A percentile compares a stretch with the other conserved stretches of the same genome.
phyloP scores from a whole-genome alignment of 2,797 vertebrate species.

The Enteromius unitaeniatus region DNA sequence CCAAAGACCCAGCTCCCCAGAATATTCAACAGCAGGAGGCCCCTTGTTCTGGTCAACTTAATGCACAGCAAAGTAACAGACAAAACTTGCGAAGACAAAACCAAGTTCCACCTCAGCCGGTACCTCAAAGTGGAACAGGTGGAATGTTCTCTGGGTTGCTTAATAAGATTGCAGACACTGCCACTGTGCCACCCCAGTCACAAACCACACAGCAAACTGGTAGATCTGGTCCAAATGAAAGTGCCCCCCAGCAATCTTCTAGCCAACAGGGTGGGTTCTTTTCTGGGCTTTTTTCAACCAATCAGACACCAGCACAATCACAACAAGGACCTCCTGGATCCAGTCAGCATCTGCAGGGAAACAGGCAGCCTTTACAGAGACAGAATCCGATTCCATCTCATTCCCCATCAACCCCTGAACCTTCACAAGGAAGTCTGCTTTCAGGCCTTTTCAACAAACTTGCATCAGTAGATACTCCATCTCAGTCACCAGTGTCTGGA shows the following conservation, averaged over 20 bases:
- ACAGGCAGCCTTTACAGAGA: constrained; percentile 75
- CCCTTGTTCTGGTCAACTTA: constrained; percentile 52
- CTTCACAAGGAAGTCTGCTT: constrained; percentile 78
- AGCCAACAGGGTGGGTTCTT: constrained; percentile 77
- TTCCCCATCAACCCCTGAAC: constrained; percentile 67
- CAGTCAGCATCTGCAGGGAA: constrained; percentile 69
- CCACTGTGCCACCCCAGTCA: constrained; percentile 46
- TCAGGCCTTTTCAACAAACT: constrained; percentile 84
- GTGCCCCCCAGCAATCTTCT: constrained; percentile 64
- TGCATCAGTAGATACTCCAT: constrained; percentile 76
- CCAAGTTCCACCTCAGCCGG: constrained; percentile 67
- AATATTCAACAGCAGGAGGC: constrained; percentile 59
- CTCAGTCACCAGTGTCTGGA: constrained; percentile 62
- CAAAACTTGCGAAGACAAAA: constrained; percentile 72
- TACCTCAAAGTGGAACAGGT: constrained; percentile 66
- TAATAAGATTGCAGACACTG: constrained; percentile 76
- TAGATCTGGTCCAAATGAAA: constrained; percentile 60
- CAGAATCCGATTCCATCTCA: constrained; percentile 76
- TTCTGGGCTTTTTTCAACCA: constrained; percentile 76
- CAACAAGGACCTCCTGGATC: constrained; percentile 55
- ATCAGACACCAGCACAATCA: constrained; percentile 62
- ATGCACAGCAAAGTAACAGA: constrained; percentile 62
- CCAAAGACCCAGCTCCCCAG: constrained; percentile 51
- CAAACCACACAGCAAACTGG: constrained; percentile 21
- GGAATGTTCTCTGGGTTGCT: constrained; percentile 78